Base-by-base conservation (phyloP, 2,113 vertebrate genomes). In the Corydoras maculifer region DNA sequence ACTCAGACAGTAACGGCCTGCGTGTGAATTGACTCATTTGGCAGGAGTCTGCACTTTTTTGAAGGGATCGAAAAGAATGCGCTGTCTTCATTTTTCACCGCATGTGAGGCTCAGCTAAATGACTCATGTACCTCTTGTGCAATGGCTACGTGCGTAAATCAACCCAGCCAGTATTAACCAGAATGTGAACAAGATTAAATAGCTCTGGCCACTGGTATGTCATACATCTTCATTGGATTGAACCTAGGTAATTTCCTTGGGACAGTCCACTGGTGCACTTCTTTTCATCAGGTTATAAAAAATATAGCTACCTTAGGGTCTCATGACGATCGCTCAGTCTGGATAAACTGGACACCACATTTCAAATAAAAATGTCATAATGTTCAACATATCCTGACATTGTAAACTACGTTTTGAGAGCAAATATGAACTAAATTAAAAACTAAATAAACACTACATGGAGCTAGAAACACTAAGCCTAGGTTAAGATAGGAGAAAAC, bases 201-300 rank as follows among this genome's bases (percentile, higher is more conserved):
- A 82, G 77, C 80, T 86, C 79, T 85, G 83, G 84, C 72, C 79
- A 84, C 80, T 81, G 82, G 82, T 81, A 78, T 77, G 77, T 83
- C 77, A 75, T 78, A 78, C 78, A 80, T 87, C 83, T 81, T 86
- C 83, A 86, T 84, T 82, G 82, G 88, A 83, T 78, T 80, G 74
- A 43, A 50, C 55, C 48, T 70, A 53, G 68, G 62, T 55, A 62
- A 32, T 5, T 81, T 83, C 72, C 74, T n/a, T 76, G 82, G 80
- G 73, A 64, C 64, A 31, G 69, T 78, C 66, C 49, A 76, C 43
- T 53, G 11, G 51, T 53, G 51, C 35, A 43, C 35, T 43, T 43
- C 35, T 43, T 43, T 43, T 43, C 35, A 43, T 43, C 35, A 43
- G 35, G 35, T 2, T 43, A 43, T 43, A 43, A 43, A 43, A 43